These are phyloP conservation scores for Drosophila prostipennis DNA, from an alignment of 2,888 invertebrate genomes.

Conservation along the genomic window DNA sequence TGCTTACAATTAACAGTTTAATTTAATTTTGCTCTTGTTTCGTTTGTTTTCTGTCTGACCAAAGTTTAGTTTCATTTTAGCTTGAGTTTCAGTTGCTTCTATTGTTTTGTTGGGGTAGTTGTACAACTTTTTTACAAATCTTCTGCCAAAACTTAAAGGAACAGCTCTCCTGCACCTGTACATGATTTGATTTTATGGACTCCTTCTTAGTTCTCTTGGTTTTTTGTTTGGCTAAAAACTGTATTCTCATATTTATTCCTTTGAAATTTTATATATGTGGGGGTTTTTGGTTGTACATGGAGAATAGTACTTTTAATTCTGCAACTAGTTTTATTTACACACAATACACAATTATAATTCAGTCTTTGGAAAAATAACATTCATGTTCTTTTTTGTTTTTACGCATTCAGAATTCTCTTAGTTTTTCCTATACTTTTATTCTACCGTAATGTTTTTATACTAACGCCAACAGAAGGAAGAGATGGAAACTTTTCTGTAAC, in stretches of 20 bases:
- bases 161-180: constrained; percentile 28
- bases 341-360: constrained; percentile 80
- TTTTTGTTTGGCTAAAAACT: constrained; percentile 29
- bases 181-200: constrained; percentile 18
- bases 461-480: constrained; percentile 25
- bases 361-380: constrained; percentile 84
- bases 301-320: constrained; percentile 30
- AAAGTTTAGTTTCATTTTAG: constrained; percentile 21
- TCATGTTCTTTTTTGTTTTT: constrained; percentile 53
- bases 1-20: constrained; percentile 46
- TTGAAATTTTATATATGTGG: constrained; percentile 28
- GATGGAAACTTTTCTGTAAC: constrained; percentile 15
- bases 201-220: not conserved
- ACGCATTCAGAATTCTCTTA: constrained; percentile 26
- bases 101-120: constrained; percentile 35
- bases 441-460: constrained; percentile 9
- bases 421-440: constrained; percentile 23
- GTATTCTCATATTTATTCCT: constrained; percentile 4
- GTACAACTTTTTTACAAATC: constrained; percentile 16
- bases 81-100: constrained; percentile 30
- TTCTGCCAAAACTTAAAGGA: constrained; percentile 13
- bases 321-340: constrained; percentile 71
- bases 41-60: constrained; percentile 11
- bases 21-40: constrained; percentile 29
- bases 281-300: constrained; percentile 28